Evolutionary conservation across 2,113 vertebrate species (phyloP), one percentile per base, ranked within the genome.

Genomic region (Ailuropoda melanoleuca): DNA sequence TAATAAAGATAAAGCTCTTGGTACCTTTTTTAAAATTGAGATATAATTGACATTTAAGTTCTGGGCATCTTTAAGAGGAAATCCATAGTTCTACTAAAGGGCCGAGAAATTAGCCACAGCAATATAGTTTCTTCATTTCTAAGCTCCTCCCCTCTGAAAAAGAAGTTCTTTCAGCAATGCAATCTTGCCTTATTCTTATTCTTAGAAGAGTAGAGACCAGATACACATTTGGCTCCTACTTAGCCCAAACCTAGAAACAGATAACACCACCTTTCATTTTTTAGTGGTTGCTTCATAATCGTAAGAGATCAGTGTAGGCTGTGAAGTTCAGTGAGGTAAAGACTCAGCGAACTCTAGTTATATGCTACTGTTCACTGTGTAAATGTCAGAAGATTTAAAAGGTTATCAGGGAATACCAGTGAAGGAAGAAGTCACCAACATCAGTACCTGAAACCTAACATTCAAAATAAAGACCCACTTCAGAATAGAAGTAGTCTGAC

Each of bases 341-440:
- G 62, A 96, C 19, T 90, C 86, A 66, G 81, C 55, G 43, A 82
- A 78, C n/a, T 72, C 46, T 70, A 50, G 13, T 88, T 89, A 94
- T 17, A 93, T 50, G 64, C 39, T 58, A 68, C 81, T 86, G 37
- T 82, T 82, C 17, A 89, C n/a, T 74, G 29, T 24, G 23, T 78
- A 97, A 96, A 74, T 50, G 55, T 88, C 72, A 90, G 29, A 95
- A 95, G 72, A 83, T 70, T 86, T 93, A 92, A 97, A 95, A 92
- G 23, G 10, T 92, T 84, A 89, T 90, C 58, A 96, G 18, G 43
- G 89, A 96, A 90, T 90, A 87, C 15, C 19, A 91, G 10, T 50
- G 82, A 96, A 81, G 23, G 88, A 90, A 77, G 88, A 66, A 82
- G 9, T 74, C 70, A 87, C 34, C 64, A 80, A 80, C 13, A 66